These are phyloP conservation scores for Falcaria lacertinaria DNA, from an alignment of 2,888 invertebrate genomes.

Conservation along the genomic window DNA sequence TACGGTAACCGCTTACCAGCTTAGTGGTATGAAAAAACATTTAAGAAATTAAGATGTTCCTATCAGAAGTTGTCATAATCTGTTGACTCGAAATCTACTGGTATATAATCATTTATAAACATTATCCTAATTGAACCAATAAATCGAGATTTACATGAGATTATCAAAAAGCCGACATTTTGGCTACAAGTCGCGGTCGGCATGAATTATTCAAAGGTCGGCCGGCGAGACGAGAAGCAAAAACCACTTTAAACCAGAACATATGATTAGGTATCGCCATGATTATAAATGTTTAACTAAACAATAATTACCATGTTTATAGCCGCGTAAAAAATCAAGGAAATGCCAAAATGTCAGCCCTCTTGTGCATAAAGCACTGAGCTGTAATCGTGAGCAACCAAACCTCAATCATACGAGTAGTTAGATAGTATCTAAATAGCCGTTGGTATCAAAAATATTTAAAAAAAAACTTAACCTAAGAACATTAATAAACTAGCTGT, in stretches of 20 bases:
- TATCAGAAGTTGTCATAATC: no score
- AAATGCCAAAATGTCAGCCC: slow-evolving; percentile 18
- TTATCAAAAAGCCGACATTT: slow-evolving; percentile 23
- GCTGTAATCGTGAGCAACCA: not conserved
- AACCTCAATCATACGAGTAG: not conserved
- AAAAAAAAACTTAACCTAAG: no score
- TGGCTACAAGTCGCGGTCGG: slow-evolving; percentile 12
- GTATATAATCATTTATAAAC: no score
- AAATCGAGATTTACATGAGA: slow-evolving; percentile 1
- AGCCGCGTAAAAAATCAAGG: not conserved
- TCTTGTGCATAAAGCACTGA: not conserved
- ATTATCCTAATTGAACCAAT: not conserved
- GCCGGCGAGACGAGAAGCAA: slow-evolving; percentile 27
- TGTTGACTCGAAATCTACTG: no score
- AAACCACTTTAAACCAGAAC: slow-evolving; percentile 28
- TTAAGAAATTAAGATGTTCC: no score
- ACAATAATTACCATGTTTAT: slow-evolving; percentile 11
- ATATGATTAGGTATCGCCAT: slow-evolving; percentile 36
- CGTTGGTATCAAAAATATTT: no score
- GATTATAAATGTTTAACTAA: slow-evolving; percentile 36
- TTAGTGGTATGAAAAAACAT: no score
- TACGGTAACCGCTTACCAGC: no score
- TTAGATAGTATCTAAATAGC: slow-evolving; percentile 2
- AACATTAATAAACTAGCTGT: no score
- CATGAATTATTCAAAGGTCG: slow-evolving; percentile 38